phyloP scores from a whole-genome alignment of 2,113 vertebrate genomes.

The Pelodiscus sinensis region DNA sequence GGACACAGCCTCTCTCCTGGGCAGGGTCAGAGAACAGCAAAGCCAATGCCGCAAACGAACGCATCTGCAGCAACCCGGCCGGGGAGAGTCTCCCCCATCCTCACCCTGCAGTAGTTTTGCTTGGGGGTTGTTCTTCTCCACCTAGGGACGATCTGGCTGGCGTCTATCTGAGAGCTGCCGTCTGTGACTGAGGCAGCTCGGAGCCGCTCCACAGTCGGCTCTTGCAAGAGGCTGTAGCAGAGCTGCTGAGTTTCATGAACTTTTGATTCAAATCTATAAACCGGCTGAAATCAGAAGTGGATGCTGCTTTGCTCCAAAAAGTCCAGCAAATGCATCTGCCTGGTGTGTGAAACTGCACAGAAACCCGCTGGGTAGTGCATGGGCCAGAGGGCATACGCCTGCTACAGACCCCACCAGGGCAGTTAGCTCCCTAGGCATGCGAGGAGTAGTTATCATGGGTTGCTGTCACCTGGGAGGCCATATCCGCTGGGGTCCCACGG shows the following conservation, averaged over 20 bases:
- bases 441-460: too few species aligned
- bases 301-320: not conserved
- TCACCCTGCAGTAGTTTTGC: not conserved
- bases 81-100: not conserved
- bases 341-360: not conserved
- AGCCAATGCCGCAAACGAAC: not conserved
- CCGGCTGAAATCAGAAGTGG: not conserved
- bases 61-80: too few species aligned
- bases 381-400: too few species aligned
- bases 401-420: not conserved
- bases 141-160: not conserved
- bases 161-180: not conserved
- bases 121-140: not conserved
- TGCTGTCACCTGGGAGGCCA: too few species aligned
- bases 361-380: too few species aligned
- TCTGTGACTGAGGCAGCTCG: not conserved
- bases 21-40: not conserved
- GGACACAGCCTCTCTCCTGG: not conserved
- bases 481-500: too few species aligned
- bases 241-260: not conserved
- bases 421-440: not conserved
- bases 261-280: not conserved
- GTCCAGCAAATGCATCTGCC: not conserved
- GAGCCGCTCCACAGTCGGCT: too few species aligned
- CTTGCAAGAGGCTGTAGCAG: not conserved